Evolutionary conservation across 2,113 vertebrate genomes (phyloP), one percentile per base, ranked within the genome.

Genomic region (Polyodon spathula): DNA sequence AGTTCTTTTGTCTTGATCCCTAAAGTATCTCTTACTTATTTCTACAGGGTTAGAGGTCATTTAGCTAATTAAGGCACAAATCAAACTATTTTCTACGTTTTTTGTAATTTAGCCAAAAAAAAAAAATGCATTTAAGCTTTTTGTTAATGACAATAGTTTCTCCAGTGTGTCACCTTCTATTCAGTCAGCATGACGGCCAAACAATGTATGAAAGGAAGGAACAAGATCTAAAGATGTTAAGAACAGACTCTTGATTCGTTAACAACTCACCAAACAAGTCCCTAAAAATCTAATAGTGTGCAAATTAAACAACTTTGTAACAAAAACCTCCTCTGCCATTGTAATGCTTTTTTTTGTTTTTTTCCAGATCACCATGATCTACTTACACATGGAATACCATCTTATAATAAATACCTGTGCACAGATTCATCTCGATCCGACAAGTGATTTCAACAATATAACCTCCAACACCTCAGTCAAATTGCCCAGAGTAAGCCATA

Each of bases 91-190:
- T 81, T 82, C 84, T 82, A 81, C 84, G 80, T 79, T 86, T 88
- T 89, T 89, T 87, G 80, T 87, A 77, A 86, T 83, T 88, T 84
- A 88, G 87, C 90, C 89, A 92, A 77, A 89, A 93, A 88, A 77
- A 89, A 93, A 88, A 89, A 92, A 90, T 88, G 90, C 84, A 82
- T 68, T 88, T 95, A 93, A 95, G 88, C 89, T 86, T 83, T 81
- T 73, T 81, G 68, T 87, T 83, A 88, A 88, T 81, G 76, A 73
- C 82, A 86, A 72, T 83, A 88, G 88, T 85, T 79, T 86, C 82
- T 89, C 81, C 73, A 82, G 84, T 79, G 84, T 90, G 83, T 89
- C 85, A 73, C 77, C 83, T 86, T 76, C 66, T 76, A 88, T 87
- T 88, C 80, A 74, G 82, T 86, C 81, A 76, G 69, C 71, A 54